Evolutionary conservation across 2,113 vertebrate genomes (phyloP), one percentile per base, ranked within the genome.

Genomic region (Passer domesticus): DNA sequence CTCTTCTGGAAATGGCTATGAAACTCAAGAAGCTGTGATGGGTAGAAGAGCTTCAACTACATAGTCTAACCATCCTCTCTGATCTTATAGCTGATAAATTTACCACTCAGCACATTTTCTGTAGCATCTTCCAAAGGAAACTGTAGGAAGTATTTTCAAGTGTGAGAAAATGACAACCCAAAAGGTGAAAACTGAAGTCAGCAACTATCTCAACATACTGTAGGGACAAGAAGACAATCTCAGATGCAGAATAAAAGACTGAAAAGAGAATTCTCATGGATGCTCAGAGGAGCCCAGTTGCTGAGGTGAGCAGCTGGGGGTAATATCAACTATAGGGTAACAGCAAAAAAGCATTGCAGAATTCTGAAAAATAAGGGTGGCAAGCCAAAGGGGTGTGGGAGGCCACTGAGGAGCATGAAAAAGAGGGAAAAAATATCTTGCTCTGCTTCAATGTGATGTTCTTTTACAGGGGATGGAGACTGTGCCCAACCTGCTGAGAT

Each of bases 181-280:
- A 95, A 85, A 82, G 82, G 64, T 83, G 76, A 94, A 85, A 96
- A 95, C 43, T 93, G 79, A 91, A 94, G 68, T 62, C 79, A 80
- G 76, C 44, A 44, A 64, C 72, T 66, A 66, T 74, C 68, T 95
- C 59, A 67, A 50, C 39, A n/a, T 55, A 66, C 72, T 86, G 39
- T 24, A 67, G 52, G 72, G 46, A 90, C 50, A 85, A 79, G 14
- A 60, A 82, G 66, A 47, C 59, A 83, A 59, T 67, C 53, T 72
- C 22, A 31, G 39, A 58, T 11, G 35, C 10, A 77, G 70, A 62
- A 56, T 20, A 18, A 59, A 86, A 68, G 13, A 30, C 56, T 64
- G 60, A 59, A 81, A 73, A 80, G 28, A 86, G 41, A 39, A 55
- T 64, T 35, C 19, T 44, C 27, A 2, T 22, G 18, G 62, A 79